Evolutionary conservation across 23 tunicate species (phyloP), one percentile per base, ranked within the genome.

Genomic region (Pegea sp.): DNA sequence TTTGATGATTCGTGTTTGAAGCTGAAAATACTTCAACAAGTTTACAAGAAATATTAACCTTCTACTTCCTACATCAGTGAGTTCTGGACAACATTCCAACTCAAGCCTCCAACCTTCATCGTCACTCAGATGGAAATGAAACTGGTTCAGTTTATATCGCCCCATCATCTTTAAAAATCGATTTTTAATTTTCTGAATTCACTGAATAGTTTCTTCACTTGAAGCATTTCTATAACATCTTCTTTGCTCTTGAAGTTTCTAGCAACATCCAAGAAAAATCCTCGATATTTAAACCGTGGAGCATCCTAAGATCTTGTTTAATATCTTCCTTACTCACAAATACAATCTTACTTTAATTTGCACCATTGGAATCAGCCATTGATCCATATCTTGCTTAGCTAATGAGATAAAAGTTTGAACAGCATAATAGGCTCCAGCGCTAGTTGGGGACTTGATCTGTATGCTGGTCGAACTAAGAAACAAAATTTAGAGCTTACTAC

Each of bases 51-150:
- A 38, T 38, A 8, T 38, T 38, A 8, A 79, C 93, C 75, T 64
- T 61, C 48, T 78, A 7, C 74, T 62, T 13, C 81, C 98, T 6
- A 78, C 60, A 25, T 50, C 18, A 11, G 76, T 71, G n/a, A 90
- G 70, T 34, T 78, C 73, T 4, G 90, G 81, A 30, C 61, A 62
- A 48, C 76, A 62, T 3, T 64, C 28, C 60, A 90, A 63, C 50
- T 78, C 66, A 0, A 90, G n/a, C 62, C 98, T 62, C 98, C 98
- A 90, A 4, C 98, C 98, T 62, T 90, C 98, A 43, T 90, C 98
- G 53, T 90, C 98, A 13, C 91, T 70, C 13, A 90, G 51, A 43
- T 72, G 91, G 28, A 90, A 59, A 34, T 90, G 98, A 19, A 90
- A 58, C 21, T 86, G 57, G 64, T 74, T 86, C 60, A 74, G 34